A percentile compares a stretch with the other conserved stretches of the same genome.
phyloP scores from a whole-genome alignment of 2,888 invertebrate species.

The Mythimna vitellina region DNA sequence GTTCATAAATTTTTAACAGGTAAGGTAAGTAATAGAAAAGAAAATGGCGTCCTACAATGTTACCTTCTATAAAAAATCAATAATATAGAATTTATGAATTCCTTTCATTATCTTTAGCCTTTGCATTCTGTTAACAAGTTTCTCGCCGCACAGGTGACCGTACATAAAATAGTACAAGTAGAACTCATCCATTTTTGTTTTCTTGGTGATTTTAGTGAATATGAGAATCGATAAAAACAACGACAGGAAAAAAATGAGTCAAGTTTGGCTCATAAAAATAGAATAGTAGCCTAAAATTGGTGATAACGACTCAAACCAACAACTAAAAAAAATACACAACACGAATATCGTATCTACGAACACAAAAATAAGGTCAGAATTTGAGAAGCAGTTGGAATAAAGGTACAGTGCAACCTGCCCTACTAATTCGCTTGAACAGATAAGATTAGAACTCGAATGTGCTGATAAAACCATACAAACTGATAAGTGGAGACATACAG shows the following conservation, averaged over 20 bases:
- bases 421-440: conserved; percentile 86
- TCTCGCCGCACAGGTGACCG: not conserved
- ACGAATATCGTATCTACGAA: conserved; percentile 14
- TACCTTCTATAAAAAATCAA: conserved; percentile 23
- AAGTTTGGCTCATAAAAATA: conserved; percentile 52
- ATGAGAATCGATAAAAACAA: not conserved
- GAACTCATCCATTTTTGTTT: not conserved
- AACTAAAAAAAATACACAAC: conserved; percentile 36
- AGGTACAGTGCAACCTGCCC: conserved; percentile 80
- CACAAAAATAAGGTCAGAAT: conserved; percentile 17
- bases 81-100: not conserved
- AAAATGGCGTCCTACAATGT: conserved; percentile 26
- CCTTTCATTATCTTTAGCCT: not conserved
- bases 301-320: conserved; percentile 57
- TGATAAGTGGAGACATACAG: conserved; percentile 83
- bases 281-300: conserved; percentile 63
- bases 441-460: conserved; percentile 82
- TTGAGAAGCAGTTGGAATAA: conserved; percentile 45
- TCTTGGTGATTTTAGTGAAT: not conserved
- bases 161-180: not conserved
- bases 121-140: conserved; percentile 3
- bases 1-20: conserved; percentile 5
- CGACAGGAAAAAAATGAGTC: conserved; percentile 23
- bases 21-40: conserved; percentile 1
- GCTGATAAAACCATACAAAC: conserved; percentile 79